Base-by-base conservation (phyloP, 2,888 invertebrate species). In the Drosophila buzzatii region DNA sequence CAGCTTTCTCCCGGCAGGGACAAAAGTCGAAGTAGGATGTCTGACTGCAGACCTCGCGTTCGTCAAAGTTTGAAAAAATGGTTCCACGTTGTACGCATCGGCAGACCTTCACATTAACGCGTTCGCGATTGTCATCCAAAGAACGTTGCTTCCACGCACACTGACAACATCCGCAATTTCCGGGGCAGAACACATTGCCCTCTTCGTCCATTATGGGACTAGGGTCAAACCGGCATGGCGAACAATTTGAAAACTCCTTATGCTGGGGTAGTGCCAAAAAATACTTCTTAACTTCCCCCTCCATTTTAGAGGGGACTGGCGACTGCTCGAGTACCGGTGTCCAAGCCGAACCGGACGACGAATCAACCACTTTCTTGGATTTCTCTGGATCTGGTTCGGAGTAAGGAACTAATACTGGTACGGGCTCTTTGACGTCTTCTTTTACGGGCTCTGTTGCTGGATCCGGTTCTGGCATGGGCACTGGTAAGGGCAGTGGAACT, bases 1-100 rank as follows among this genome's bases (percentile, higher is more conserved):
- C 92, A 3, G 92, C 92, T 47, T 83, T 89, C 45, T 92, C 92
- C 14, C 91, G 90, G 60, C 92, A 92, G 3, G 92, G 91, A 58
- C 92, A 92, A 10, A 91, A 79, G 61, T 92, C 92, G 47, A 91
- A 92, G 44, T 84, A 79, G 0, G 91, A 87, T 3, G 59, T 47
- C 53, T 81, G 77, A 31, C 86, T 88, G 63, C 87, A 88, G 14
- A 39, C 69, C 33, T 77, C 71, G 0, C 75, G 60, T 9, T 79
- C 66, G 0, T 63, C 67, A 9, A 84, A 85, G 27, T 37, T 76
- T 2, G 72, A 60, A 52, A 92, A 91, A 16, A 91, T 68, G 4
- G 82, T 88, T 16, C 85, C 82, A 0, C 87, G 81, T 20, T 84
- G 71, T 0, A 83, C 79, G 49, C 92, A 92, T 4, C 85, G 85